These are phyloP conservation scores for Rhagium mordax DNA, from an alignment of 2,888 invertebrate genomes.

Conservation along the genomic window DNA sequence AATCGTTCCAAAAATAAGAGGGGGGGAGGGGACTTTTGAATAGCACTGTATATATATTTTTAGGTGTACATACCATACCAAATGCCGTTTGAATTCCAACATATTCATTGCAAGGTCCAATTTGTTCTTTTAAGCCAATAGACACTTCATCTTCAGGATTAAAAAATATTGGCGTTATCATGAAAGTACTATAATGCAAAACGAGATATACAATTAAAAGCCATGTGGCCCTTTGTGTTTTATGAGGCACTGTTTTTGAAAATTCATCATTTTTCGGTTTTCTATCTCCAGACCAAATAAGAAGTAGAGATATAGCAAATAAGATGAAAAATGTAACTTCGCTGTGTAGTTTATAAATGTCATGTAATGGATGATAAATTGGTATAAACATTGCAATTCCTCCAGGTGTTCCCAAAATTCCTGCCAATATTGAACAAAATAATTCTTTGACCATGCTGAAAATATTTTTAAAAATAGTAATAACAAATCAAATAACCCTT, in stretches of 20 bases:
- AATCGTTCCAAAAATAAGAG: too few species aligned
- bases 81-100: slow-evolving; percentile 77
- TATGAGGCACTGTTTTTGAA: slow-evolving; percentile 40
- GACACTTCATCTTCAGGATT: slow-evolving; percentile 80
- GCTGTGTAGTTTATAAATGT: slow-evolving; percentile 77
- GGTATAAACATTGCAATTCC: slow-evolving; percentile 82
- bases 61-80: slow-evolving; percentile 74
- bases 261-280: slow-evolving; percentile 63
- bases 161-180: slow-evolving; percentile 76
- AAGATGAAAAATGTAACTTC: slow-evolving; percentile 82
- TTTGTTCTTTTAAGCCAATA: slow-evolving; percentile 81
- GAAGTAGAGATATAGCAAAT: slow-evolving; percentile 74
- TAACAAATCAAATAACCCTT: too few species aligned
- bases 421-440: slow-evolving; percentile 73
- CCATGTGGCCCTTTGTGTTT: slow-evolving; percentile 61
- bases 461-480: too few species aligned
- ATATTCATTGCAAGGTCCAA: slow-evolving; percentile 80
- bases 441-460: slow-evolving; percentile 72
- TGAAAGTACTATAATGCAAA: slow-evolving; percentile 78
- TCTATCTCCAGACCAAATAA: slow-evolving; percentile 77
- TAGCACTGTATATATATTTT: too few species aligned
- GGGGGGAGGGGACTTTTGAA: too few species aligned
- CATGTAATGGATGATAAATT: slow-evolving; percentile 85
- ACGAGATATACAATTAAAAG: slow-evolving; percentile 71
- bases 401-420: slow-evolving; percentile 80